Base-by-base conservation (phyloP, 2,888 invertebrate species). In the Drosophila mercatorum region DNA sequence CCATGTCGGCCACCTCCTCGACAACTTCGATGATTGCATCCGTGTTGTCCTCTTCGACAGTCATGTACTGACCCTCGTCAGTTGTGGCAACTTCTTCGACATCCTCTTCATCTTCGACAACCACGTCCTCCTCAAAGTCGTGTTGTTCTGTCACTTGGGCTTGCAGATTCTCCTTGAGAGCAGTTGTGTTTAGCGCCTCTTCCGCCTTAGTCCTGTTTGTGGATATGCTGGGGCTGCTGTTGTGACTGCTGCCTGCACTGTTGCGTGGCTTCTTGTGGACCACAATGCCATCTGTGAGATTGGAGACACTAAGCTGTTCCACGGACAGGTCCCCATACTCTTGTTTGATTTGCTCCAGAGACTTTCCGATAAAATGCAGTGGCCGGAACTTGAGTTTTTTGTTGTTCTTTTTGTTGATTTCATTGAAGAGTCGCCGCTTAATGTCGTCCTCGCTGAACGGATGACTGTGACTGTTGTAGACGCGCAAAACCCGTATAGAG, bases 381-480 rank as follows among this genome's bases (percentile, higher is more conserved):
- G 89, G 89, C 0, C 88, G 75, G 38, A 89, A 89, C 63, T 89
- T 89, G 0, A 87, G 65, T 40, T 89, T 87, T 34, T 87, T 87
- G 41, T 87, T 81, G 46, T 75, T 72, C 70, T 87, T 84, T 46
- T 87, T 87, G 68, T 87, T 87, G 31, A 90, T 85, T 66, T 91
- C 91, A 60, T 91, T 91, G 58, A 82, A 91, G 11, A 91, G 69
- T 1, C 91, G 89, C 2, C 91, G 81, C 40, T 91, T 91, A 17
- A 91, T 91, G 38, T 91, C 91, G 55, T 86, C 76, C 62, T 90
- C 91, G 44, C 81, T 90, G 49, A 78, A 78, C 0, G 88, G 80
- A 83, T 91, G 91, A 17, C 84, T 81, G 60, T 91, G 91, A 7
- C 73, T 78, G 58, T 91, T 91, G 58, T 90, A 90, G 22, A 91